These are phyloP conservation scores for Heterotilapia buettikoferi DNA, from an alignment of 2,113 vertebrate species.

Conservation along the genomic window DNA sequence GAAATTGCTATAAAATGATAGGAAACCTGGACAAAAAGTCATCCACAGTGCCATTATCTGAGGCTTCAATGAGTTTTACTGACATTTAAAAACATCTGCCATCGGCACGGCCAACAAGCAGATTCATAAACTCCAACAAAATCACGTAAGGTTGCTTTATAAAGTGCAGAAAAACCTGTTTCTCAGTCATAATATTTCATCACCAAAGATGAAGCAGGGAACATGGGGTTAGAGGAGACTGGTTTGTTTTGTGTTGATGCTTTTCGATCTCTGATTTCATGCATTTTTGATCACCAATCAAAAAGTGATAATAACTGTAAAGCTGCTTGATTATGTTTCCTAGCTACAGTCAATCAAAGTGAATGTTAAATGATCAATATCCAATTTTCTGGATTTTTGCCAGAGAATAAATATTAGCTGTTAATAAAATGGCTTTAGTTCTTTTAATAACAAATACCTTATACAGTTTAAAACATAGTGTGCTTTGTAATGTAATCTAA, in stretches of 20 bases:
- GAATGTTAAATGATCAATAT: not conserved
- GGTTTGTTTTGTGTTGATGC: not conserved
- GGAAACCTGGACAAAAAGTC: not conserved
- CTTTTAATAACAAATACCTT: not conserved
- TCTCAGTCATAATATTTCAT: not conserved
- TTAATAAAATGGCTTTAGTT: not conserved
- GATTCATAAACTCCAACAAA: not conserved
- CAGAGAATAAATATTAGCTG: not conserved
- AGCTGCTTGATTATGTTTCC: not conserved
- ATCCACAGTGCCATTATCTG: not conserved
- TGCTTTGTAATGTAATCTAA: not conserved
- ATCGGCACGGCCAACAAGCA: not conserved
- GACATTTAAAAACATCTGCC: not conserved
- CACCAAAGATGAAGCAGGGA: not conserved
- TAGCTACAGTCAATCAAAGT: not conserved
- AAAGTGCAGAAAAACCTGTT: not conserved
- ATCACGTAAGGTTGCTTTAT: not conserved
- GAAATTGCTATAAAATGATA: not conserved
- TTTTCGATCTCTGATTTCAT: not conserved
- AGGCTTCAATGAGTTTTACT: not conserved
- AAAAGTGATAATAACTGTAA: not conserved
- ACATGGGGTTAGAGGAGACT: not conserved
- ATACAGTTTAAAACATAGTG: not conserved
- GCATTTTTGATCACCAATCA: not conserved
- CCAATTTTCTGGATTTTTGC: not conserved